phyloP scores from a whole-genome alignment of 2,113 vertebrate genomes.

The Scomber japonicus region DNA sequence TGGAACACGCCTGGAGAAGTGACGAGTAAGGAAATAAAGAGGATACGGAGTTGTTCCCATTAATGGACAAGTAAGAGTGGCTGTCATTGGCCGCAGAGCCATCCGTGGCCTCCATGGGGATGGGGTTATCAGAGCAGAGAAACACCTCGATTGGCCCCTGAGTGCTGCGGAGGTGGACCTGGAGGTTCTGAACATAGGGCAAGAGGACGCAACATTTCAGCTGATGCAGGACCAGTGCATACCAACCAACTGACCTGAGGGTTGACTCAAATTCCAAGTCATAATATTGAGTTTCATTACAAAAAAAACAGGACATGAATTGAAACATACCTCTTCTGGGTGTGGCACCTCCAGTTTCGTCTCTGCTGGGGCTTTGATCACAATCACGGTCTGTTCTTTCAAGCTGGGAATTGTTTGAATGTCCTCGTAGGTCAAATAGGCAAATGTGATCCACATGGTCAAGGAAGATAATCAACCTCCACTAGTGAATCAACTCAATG shows the following conservation, averaged over 20 bases:
- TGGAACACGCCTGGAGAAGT: conserved; percentile 48
- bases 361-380: conserved; percentile 95
- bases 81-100: conserved; percentile 81
- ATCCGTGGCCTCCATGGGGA: conserved; percentile 82
- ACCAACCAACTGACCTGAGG: not conserved
- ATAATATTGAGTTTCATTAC: not conserved
- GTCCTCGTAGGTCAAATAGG: conserved; percentile 95
- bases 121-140: conserved; percentile 90
- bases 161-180: conserved; percentile 93
- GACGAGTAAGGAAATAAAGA: not conserved
- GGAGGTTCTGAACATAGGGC: conserved; percentile 85
- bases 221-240: not conserved
- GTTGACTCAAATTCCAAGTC: not conserved
- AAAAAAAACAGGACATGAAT: not conserved
- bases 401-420: conserved; percentile 90
- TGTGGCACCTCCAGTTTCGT: conserved; percentile 96
- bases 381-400: conserved; percentile 95
- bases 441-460: conserved; percentile 87
- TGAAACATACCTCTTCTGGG: conserved; percentile 89
- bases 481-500: not conserved
- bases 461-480: conserved; percentile 74
- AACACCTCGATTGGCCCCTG: conserved; percentile 95
- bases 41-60: not conserved
- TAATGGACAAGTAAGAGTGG: not conserved
- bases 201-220: not conserved